Conservation (phyloP, 2,113 vertebrate genomes). For the Oncorhynchus masou region DNA sequence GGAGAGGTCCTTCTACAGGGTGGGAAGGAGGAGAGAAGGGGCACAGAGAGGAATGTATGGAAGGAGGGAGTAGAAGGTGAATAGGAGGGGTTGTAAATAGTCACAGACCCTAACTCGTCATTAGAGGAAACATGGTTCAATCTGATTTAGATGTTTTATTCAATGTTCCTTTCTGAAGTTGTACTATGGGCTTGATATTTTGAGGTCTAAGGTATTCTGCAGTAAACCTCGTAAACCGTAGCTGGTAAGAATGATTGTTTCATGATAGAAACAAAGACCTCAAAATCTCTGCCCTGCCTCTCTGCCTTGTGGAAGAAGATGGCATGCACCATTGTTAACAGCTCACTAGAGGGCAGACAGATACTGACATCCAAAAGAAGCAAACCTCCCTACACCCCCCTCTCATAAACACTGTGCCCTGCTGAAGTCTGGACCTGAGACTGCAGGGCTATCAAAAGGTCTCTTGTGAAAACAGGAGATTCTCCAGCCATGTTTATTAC, state of each 20-base stretch:
- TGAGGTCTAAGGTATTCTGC: too few species aligned
- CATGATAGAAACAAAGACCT: background rate
- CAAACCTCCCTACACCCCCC: background rate
- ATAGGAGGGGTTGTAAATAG: constrained; percentile 12
- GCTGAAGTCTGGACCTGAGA: background rate
- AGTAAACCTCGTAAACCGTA: background rate
- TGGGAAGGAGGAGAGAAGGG: constrained; percentile 31
- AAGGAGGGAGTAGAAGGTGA: constrained; percentile 17
- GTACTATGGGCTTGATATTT: too few species aligned
- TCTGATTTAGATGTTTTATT: background rate
- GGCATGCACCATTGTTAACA: constrained; percentile 8
- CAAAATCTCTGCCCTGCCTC: background rate
- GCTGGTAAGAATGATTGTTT: background rate
- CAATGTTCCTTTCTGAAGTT: background rate
- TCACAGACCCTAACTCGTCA: background rate
- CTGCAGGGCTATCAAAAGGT: constrained; percentile 22
- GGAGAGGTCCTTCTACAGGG: constrained; percentile 27
- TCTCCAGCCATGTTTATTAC: background rate
- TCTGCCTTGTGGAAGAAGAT: background rate
- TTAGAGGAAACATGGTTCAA: background rate
- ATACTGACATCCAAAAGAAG: background rate
- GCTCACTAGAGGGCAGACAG: constrained; percentile 60
- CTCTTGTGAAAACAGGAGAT: background rate
- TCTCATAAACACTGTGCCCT: constrained; percentile 39
- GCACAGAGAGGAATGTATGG: constrained; percentile 27